Base-by-base conservation (phyloP, 1,140 invertebrate species). In the Drosophila tsacasi region DNA sequence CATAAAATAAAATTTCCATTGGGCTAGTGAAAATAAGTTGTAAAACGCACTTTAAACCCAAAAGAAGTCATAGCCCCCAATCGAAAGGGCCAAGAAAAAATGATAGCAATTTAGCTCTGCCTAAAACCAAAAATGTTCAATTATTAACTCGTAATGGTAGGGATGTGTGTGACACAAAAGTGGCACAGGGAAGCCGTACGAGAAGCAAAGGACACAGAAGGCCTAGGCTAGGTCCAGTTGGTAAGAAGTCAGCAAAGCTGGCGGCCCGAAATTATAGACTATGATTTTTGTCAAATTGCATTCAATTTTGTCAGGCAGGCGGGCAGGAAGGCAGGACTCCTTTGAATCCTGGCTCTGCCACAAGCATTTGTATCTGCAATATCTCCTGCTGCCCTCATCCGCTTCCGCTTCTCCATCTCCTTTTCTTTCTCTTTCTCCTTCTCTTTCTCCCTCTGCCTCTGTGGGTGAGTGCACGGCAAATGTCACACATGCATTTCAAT, bases 271-370 rank as follows among this genome's bases (percentile, higher is more conserved):
- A 76, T 76, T 74, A 82, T 82, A 76, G 83, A 61, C 63, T 76
- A 80, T 59, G 54, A 66, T 79, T 86, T 79, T 86, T 86, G 62
- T 64, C 64, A 85, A 82, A 86, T 82, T 86, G 76, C 76, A 73
- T 71, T 86, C 66, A 72, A 50, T 74, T 83, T 71, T 65, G 63
- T 46, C 76, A 66, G 52, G 17, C 52, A 32, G 21, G 37, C 52
- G 32, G 39, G 54, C 49, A 37, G 35, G 54, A 37, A 23, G 23
- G 32, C 40, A 68, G 40, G 49, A 40, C 52, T 68, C 37, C 44
- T 60, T 73, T 73, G 46, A 73, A 73, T 74, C 57, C 30, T 40
- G 49, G 23, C 55, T 50, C 54, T 66, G 67, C 71, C 71, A 73
- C 52, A 39, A 73, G 54, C 69, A 71, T 60, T 73, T 72, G 66